phyloP scores from a whole-genome alignment of 2,797 vertebrate genomes.

The Oreortyx pictus region DNA sequence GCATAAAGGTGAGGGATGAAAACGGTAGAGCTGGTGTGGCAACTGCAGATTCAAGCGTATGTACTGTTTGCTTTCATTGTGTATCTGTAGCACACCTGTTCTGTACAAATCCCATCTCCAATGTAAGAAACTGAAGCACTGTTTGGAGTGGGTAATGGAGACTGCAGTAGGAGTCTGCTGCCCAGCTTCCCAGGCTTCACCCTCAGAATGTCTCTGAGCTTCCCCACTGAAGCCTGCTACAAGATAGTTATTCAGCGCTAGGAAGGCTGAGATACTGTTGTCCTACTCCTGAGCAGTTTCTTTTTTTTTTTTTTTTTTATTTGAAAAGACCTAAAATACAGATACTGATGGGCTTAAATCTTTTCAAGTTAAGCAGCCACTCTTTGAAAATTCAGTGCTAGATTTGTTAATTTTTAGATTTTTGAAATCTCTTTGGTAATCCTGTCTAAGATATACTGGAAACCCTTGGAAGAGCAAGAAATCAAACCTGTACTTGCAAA shows the following conservation, averaged over 20 bases:
- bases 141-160: accelerated
- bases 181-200: not conserved
- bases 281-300: not conserved
- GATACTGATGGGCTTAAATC: not conserved
- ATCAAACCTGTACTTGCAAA: constrained; percentile 43
- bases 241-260: not conserved
- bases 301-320: not conserved
- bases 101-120: accelerated
- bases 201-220: not conserved
- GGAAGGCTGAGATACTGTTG: not conserved
- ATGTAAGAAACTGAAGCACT: accelerated
- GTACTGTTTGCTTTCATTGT: accelerated
- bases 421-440: constrained; percentile 6
- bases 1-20: not conserved
- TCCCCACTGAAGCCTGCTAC: not conserved
- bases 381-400: constrained; percentile 13
- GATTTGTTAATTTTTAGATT: constrained; percentile 30
- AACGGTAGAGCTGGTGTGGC: not conserved
- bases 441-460: constrained; percentile 17
- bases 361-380: not conserved
- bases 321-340: not conserved
- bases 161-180: not conserved
- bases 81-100: not conserved
- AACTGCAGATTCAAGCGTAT: not conserved
- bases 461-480: constrained; percentile 28